phyloP scores from a whole-genome alignment of 1,140 invertebrate genomes.

The Drosophila tropicalis region DNA sequence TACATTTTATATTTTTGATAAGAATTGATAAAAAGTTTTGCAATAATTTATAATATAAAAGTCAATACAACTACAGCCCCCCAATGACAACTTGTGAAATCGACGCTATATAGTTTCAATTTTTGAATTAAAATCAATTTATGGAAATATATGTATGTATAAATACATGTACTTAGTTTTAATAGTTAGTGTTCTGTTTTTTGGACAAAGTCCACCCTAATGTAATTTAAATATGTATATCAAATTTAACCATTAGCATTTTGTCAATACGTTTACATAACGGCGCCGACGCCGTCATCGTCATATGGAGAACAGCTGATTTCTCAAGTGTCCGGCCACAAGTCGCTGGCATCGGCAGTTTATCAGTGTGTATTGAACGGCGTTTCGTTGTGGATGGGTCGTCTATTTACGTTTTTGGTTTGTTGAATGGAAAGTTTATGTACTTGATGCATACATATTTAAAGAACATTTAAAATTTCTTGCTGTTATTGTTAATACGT shows the following conservation, averaged over 20 bases:
- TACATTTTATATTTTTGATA: too few species aligned
- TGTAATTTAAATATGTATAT: neutral
- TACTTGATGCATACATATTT: conserved; percentile 1
- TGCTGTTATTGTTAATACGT: neutral
- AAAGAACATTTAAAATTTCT: neutral
- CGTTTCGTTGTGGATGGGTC: conserved; percentile 16
- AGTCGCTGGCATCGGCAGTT: conserved; percentile 2
- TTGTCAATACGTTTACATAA: neutral
- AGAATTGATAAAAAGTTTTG: too few species aligned
- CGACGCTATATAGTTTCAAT: too few species aligned
- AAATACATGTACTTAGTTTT: too few species aligned
- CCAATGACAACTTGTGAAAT: too few species aligned
- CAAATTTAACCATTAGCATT: neutral
- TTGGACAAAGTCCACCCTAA: too few species aligned
- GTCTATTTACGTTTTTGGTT: conserved; percentile 38
- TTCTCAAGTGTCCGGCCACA: neutral
- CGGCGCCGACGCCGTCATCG: conserved; percentile 18
- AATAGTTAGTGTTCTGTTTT: too few species aligned
- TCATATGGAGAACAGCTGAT: conserved; percentile 43
- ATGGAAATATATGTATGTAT: too few species aligned
- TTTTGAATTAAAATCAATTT: too few species aligned
- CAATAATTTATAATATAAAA: too few species aligned
- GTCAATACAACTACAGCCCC: too few species aligned
- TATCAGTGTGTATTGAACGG: conserved; percentile 38
- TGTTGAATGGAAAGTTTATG: conserved; percentile 46